Percentiles rank a stretch among this genome's conserved stretches.
Evolutionary conservation across 2,113 vertebrate genomes (phyloP).

Genomic region (Diphyllodes magnificus): DNA sequence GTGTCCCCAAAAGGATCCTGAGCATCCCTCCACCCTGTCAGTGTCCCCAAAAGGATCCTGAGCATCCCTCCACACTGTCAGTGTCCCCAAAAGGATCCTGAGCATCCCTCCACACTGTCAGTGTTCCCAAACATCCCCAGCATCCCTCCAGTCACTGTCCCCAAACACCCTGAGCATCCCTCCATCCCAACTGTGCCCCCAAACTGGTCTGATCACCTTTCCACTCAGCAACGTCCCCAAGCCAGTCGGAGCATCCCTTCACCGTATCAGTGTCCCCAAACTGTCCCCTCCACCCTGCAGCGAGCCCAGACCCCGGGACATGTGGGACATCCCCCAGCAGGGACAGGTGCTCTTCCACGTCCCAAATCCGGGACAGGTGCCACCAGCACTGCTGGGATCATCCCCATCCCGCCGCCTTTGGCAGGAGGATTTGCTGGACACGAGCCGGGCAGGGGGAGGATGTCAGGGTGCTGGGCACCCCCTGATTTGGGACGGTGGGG

Average conservation of each 20-base stretch:
- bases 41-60: not conserved
- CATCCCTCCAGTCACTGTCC: not conserved
- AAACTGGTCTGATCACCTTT: fast-evolving
- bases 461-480: not conserved
- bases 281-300: not conserved
- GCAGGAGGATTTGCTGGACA: not conserved
- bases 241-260: fast-evolving
- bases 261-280: fast-evolving
- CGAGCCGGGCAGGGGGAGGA: fast-evolving
- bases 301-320: not conserved
- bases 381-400: not conserved
- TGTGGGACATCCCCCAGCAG: not conserved
- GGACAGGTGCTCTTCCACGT: fast-evolving
- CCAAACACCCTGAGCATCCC: not conserved
- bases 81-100: fast-evolving
- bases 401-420: fast-evolving
- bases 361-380: not conserved
- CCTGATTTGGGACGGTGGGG: fast-evolving
- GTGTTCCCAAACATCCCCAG: fast-evolving
- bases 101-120: not conserved
- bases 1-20: not conserved
- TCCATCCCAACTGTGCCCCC: not conserved
- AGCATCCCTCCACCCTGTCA: not conserved
- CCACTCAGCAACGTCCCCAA: not conserved
- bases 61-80: not conserved